Evolutionary conservation across 2,888 invertebrate species (phyloP).

Genomic region (Amphipoea lucens): DNA sequence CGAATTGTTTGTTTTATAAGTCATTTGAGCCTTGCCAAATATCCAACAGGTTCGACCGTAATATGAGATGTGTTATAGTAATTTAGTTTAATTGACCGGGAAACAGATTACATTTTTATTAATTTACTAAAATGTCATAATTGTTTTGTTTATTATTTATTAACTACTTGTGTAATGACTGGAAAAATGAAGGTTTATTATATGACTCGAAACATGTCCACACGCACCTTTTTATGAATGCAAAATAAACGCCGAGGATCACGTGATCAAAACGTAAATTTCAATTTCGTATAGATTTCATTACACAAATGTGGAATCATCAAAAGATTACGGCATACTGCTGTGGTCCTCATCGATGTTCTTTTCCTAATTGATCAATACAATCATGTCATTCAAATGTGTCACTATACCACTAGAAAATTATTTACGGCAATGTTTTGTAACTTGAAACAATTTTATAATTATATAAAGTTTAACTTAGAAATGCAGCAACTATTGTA

Average conservation of each 20-base stretch:
- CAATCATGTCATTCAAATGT: conserved; percentile 29
- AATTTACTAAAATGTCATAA: conserved; percentile 21
- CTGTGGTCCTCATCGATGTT: conserved; percentile 9
- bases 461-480: conserved; percentile 29
- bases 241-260: conserved; percentile 47
- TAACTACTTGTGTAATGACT: conserved; percentile 32
- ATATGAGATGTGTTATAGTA: conserved; percentile 36
- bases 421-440: conserved; percentile 32
- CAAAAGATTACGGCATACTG: conserved; percentile 27
- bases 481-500: conserved; percentile 44
- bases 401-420: conserved; percentile 39
- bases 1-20: conserved; percentile 32
- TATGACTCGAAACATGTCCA: conserved; percentile 16
- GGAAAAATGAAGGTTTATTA: conserved; percentile 25
- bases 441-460: conserved; percentile 23
- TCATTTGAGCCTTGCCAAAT: conserved; percentile 51
- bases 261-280: conserved; percentile 48
- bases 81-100: conserved; percentile 49
- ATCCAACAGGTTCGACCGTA: conserved; percentile 33
- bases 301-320: conserved; percentile 13
- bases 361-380: conserved; percentile 27
- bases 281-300: conserved; percentile 10
- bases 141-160: conserved; percentile 27
- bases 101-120: conserved; percentile 29
- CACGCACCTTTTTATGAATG: conserved; percentile 27